Evolutionary conservation across 2,888 invertebrate genomes (phyloP).

Genomic region (Napeogenes sylphis): DNA sequence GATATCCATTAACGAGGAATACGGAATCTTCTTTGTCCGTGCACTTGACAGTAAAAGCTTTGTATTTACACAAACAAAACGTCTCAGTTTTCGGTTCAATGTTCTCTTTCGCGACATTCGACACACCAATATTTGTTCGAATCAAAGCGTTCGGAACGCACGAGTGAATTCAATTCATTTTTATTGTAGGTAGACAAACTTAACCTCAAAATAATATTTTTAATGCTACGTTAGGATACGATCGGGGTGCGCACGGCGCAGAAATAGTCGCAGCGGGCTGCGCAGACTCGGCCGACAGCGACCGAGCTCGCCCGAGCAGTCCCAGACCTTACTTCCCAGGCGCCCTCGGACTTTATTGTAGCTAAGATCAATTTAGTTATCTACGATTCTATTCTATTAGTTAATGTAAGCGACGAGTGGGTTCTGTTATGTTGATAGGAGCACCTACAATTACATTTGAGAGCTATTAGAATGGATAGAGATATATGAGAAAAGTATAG

Average conservation of each 20-base stretch:
- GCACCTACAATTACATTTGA: neutral
- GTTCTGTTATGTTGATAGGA: neutral
- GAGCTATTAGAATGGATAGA: neutral
- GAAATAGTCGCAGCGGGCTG: constrained; percentile 25
- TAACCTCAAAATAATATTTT: constrained; percentile 76
- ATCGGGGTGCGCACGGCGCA: constrained; percentile 56
- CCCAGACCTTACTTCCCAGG: constrained; percentile 31
- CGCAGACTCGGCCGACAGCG: constrained; percentile 45
- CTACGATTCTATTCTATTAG: constrained; percentile 4
- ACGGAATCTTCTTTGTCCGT: constrained; percentile 73
- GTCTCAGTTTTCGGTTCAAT: constrained; percentile 68
- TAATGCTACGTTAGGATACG: constrained; percentile 69
- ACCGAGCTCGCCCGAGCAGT: constrained; percentile 48
- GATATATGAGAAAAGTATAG: neutral
- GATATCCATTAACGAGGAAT: constrained; percentile 50
- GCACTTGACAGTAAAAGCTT: constrained; percentile 75
- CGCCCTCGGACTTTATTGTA: constrained; percentile 12
- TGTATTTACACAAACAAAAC: constrained; percentile 77
- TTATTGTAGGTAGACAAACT: constrained; percentile 52
- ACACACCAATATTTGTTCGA: constrained; percentile 51
- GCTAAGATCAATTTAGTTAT: constrained; percentile 13
- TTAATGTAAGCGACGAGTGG: constrained; percentile 6
- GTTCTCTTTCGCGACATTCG: constrained; percentile 75
- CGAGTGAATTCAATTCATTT: constrained; percentile 52
- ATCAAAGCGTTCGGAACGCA: constrained; percentile 43